Conservation (phyloP, 2,113 vertebrate genomes). For the Crypturellus undulatus region DNA sequence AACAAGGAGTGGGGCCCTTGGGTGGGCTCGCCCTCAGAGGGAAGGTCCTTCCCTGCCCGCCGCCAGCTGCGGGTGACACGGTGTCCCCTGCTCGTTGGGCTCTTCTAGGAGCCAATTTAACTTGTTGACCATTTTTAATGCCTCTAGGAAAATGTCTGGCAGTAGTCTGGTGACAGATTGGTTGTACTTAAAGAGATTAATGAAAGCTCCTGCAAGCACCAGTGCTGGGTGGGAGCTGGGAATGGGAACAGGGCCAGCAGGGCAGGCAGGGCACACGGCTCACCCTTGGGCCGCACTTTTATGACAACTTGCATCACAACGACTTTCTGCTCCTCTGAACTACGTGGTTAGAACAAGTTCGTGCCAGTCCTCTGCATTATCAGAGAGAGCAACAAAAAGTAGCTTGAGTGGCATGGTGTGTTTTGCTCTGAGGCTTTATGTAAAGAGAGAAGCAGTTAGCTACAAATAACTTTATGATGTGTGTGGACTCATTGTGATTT, state of each 20-base stretch:
- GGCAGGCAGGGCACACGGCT: neutral
- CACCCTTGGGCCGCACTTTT: fast-evolving
- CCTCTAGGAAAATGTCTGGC: neutral
- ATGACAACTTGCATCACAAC: neutral
- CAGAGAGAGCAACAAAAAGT: neutral
- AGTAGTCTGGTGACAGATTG: neutral
- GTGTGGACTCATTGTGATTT: neutral
- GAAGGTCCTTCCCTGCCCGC: neutral
- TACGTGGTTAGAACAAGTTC: neutral
- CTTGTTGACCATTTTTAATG: neutral
- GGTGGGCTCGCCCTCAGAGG: neutral
- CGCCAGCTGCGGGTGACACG: too few relatives aligned
- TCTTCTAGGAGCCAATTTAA: neutral
- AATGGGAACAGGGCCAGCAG: neutral
- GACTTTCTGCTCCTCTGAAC: neutral
- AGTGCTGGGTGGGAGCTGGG: neutral
- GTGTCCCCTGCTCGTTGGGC: neutral
- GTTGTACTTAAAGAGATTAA: fast-evolving
- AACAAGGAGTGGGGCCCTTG: neutral
- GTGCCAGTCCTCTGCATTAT: neutral
- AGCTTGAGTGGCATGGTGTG: fast-evolving
- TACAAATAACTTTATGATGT: neutral
- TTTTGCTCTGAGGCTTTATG: neutral
- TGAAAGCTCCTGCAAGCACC: neutral
- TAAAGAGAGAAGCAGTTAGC: neutral